Evolutionary conservation across 37 sponge, comb jelly and placozoan species (phyloP).

Genomic region (Chondrilla cf. caribensis): DNA sequence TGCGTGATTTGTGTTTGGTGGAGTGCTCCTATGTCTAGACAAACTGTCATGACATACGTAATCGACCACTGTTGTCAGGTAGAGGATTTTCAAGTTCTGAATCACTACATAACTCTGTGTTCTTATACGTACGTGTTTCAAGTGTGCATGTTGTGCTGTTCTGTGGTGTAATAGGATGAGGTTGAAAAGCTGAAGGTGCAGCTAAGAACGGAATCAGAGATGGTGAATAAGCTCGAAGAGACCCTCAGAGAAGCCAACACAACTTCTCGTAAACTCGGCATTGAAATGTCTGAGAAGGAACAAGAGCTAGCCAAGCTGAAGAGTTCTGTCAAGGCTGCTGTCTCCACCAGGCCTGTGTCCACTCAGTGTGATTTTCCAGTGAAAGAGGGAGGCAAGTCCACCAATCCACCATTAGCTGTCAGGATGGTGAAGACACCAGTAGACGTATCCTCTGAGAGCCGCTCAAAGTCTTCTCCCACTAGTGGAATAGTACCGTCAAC

Average conservation of each 20-base stretch:
- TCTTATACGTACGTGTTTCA: too few relatives aligned
- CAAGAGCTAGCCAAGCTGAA: neutral
- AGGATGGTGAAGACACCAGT: neutral
- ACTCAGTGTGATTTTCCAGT: neutral
- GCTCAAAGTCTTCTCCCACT: too few relatives aligned
- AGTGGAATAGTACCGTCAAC: too few relatives aligned
- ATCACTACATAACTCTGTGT: too few relatives aligned
- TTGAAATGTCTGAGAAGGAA: neutral
- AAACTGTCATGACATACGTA: too few relatives aligned
- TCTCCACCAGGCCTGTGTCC: neutral
- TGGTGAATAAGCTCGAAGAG: neutral
- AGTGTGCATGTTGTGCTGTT: too few relatives aligned
- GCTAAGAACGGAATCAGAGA: neutral
- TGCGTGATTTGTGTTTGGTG: too few relatives aligned
- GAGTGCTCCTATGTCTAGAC: too few relatives aligned
- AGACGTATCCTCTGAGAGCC: too few relatives aligned
- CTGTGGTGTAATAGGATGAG: neutral
- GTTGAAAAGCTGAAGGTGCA: neutral
- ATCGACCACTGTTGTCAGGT: too few relatives aligned
- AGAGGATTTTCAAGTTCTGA: too few relatives aligned
- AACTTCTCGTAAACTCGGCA: neutral
- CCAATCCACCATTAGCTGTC: neutral
- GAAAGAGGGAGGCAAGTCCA: neutral
- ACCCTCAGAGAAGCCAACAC: neutral
- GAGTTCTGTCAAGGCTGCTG: too few relatives aligned